phyloP scores from a whole-genome alignment of 2,797 vertebrate genomes.

The Varecia variegata region DNA sequence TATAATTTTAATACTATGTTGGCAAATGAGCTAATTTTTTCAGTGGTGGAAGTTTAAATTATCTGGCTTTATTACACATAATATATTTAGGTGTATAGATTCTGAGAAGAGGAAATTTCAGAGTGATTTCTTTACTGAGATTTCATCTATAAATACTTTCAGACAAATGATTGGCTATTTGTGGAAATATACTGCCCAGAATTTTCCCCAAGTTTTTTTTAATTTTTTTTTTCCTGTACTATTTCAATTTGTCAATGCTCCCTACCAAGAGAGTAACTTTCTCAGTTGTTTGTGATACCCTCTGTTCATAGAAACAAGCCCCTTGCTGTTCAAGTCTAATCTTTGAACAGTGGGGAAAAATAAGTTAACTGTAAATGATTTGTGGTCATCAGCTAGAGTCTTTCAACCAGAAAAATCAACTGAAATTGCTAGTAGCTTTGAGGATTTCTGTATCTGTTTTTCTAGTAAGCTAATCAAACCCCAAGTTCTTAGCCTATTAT shows the following conservation, averaged over 20 bases:
- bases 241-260: conserved; percentile 75
- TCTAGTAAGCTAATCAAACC: background rate
- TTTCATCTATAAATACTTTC: conserved; percentile 1
- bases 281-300: conserved; percentile 67
- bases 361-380: conserved; percentile 79
- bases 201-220: conserved; percentile 29
- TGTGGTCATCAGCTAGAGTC: conserved; percentile 67
- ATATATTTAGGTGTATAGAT: background rate
- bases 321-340: conserved; percentile 75
- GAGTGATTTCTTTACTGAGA: background rate
- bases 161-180: background rate
- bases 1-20: background rate
- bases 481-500: background rate
- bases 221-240: conserved; percentile 29
- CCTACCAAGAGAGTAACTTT: conserved; percentile 64
- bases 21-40: background rate
- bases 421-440: conserved; percentile 61
- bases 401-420: conserved; percentile 73
- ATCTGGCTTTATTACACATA: background rate
- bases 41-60: background rate
- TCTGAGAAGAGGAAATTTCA: background rate
- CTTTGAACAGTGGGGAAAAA: conserved; percentile 71
- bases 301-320: conserved; percentile 72
- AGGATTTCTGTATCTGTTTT: conserved; percentile 30
- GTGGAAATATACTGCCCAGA: conserved; percentile 2